Conservation (phyloP, 2,797 vertebrate species). For the Perodicticus potto region DNA sequence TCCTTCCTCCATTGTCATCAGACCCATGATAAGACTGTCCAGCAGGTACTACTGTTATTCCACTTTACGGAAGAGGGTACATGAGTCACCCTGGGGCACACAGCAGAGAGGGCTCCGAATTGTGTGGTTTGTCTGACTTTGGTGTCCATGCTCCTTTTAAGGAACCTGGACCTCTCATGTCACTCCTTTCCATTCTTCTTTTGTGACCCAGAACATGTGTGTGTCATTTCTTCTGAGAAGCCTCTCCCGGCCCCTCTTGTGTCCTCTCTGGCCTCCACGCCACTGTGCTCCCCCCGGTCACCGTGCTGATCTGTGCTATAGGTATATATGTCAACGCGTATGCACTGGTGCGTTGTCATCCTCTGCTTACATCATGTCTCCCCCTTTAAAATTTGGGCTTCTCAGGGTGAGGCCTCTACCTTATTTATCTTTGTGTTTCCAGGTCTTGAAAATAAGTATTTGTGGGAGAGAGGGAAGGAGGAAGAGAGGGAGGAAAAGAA, state of each 20-base stretch:
- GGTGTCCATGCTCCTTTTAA: background rate
- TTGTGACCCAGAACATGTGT: background rate
- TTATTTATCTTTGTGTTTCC: slow-evolving; percentile 53
- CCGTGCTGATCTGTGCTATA: background rate
- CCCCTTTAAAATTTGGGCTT: background rate
- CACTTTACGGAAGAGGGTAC: background rate
- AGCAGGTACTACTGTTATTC: background rate
- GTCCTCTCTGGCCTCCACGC: background rate
- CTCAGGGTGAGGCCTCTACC: background rate
- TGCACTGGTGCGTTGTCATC: background rate
- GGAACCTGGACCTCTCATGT: background rate
- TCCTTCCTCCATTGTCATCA: background rate
- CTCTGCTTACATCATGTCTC: background rate
- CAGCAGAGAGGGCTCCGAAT: background rate
- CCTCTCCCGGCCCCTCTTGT: background rate
- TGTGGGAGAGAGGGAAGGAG: slow-evolving; percentile 5
- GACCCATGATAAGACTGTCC: background rate
- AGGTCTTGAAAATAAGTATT: slow-evolving; percentile 39
- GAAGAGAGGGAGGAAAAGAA: background rate
- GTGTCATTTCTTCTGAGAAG: slow-evolving; percentile 9
- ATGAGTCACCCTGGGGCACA: background rate
- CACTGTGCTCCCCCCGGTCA: background rate
- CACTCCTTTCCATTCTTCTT: background rate
- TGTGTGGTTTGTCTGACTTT: background rate
- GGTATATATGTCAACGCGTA: rapidly evolving